A percentile compares a stretch with the other conserved stretches of the same genome.
Evolutionary conservation across 2,888 invertebrate genomes (phyloP).

Genomic region (Seira ritae): DNA sequence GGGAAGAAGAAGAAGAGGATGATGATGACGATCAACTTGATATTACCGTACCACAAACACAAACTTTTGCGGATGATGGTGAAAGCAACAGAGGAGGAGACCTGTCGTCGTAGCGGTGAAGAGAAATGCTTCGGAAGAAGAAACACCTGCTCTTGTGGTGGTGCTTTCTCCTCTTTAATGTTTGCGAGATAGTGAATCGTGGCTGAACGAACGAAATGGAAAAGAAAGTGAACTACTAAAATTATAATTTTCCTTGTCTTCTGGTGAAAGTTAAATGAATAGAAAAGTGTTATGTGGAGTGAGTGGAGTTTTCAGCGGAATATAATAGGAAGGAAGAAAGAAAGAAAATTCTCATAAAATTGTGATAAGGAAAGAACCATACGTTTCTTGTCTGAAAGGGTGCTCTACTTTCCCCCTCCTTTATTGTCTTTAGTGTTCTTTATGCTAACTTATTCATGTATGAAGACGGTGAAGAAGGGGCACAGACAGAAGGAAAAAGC

Average conservation of each 20-base stretch:
- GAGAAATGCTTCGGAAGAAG: slow-evolving; percentile 5
- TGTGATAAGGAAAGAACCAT: slow-evolving; percentile 47
- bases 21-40: slow-evolving; percentile 28
- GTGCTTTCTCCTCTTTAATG: slow-evolving; percentile 36
- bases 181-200: slow-evolving; percentile 47
- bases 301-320: too few relatives aligned
- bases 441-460: too few relatives aligned
- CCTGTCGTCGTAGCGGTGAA: not conserved
- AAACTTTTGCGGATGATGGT: not conserved
- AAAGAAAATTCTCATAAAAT: slow-evolving; percentile 52
- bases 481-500: too few relatives aligned
- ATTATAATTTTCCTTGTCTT: too few relatives aligned
- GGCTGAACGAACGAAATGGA: too few relatives aligned
- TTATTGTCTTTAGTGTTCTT: too few relatives aligned
- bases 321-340: not conserved
- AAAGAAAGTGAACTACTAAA: too few relatives aligned
- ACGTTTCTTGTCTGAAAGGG: not conserved
- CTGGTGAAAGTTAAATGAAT: too few relatives aligned
- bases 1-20: slow-evolving; percentile 6
- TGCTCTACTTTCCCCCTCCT: too few relatives aligned
- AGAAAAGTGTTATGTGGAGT: too few relatives aligned
- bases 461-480: too few relatives aligned
- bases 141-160: slow-evolving; percentile 31
- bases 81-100: slow-evolving; percentile 19
- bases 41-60: slow-evolving; percentile 14